Conservation (phyloP, 2,797 vertebrate genomes). For the Gambusia yucatana region DNA sequence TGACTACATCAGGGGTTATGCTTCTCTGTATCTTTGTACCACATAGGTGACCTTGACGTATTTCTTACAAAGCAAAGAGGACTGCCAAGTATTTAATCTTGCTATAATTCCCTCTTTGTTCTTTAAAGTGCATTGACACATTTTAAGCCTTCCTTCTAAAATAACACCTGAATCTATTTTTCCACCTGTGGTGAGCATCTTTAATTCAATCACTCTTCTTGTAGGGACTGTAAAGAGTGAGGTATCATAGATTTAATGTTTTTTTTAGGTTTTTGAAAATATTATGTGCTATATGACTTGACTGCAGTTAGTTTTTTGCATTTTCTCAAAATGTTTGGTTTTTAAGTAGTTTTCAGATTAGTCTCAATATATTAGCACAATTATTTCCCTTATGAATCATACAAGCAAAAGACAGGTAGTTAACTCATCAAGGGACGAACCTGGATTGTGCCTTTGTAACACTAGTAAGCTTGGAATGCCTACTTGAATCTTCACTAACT, state of each 20-base stretch:
- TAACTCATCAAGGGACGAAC: neutral
- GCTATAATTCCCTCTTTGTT: slow-evolving; percentile 6
- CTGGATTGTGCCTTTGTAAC: neutral
- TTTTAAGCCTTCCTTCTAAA: slow-evolving; percentile 15
- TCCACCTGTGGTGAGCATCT: neutral
- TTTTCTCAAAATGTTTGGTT: neutral
- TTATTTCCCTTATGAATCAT: neutral
- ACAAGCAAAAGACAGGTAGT: neutral
- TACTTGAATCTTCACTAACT: neutral
- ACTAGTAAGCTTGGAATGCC: neutral
- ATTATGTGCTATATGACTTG: neutral
- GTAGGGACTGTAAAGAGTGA: neutral
- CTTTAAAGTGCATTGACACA: slow-evolving; percentile 21
- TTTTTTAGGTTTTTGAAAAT: neutral
- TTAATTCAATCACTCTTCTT: neutral
- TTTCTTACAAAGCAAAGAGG: slow-evolving; percentile 32
- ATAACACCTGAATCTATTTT: neutral
- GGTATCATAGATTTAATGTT: neutral
- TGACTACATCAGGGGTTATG: slow-evolving; percentile 3
- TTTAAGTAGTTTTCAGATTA: neutral
- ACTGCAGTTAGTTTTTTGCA: neutral
- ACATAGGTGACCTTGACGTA: slow-evolving; percentile 23
- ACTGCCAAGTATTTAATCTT: slow-evolving; percentile 8
- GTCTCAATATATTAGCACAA: neutral
- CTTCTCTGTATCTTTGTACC: slow-evolving; percentile 15